Evolutionary conservation across 2,113 vertebrate species (phyloP).

Genomic region (Seriola rivoliana): DNA sequence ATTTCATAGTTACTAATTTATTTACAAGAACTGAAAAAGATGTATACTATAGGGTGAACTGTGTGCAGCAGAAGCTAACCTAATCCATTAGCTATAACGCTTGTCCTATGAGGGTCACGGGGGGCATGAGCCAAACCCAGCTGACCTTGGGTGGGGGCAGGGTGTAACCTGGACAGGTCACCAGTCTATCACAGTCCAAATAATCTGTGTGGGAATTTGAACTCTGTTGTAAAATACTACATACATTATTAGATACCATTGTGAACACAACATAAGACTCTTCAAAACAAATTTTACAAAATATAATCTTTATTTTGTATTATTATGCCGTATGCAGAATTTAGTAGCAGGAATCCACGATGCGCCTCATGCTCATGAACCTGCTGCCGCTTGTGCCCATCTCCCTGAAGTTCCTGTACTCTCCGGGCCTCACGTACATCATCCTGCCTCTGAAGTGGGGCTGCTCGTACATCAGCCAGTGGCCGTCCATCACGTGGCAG

Average conservation of each 20-base stretch:
- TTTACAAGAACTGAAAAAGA: background rate
- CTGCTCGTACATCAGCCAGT: constrained; percentile 87
- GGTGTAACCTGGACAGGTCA: too few relatives aligned
- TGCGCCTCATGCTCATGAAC: constrained; percentile 72
- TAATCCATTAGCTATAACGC: too few relatives aligned
- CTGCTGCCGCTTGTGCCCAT: constrained; percentile 55
- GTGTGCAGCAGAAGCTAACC: background rate
- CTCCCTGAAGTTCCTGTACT: constrained; percentile 75
- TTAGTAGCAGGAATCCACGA: constrained; percentile 64
- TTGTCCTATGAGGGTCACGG: too few relatives aligned
- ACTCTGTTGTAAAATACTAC: too few relatives aligned
- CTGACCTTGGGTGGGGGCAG: too few relatives aligned
- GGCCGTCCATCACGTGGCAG: constrained; percentile 84
- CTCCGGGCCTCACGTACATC: constrained; percentile 76
- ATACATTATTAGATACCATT: background rate
- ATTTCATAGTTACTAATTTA: background rate
- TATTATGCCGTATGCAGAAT: background rate
- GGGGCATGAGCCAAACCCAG: too few relatives aligned
- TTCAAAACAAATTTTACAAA: background rate
- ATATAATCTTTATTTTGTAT: constrained; percentile 11
- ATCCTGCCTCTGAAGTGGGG: constrained; percentile 78
- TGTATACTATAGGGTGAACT: background rate
- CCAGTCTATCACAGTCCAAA: too few relatives aligned
- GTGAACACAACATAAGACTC: background rate
- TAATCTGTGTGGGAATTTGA: too few relatives aligned